phyloP scores from a whole-genome alignment of 2,888 invertebrate genomes.

The Phalera bucephala region DNA sequence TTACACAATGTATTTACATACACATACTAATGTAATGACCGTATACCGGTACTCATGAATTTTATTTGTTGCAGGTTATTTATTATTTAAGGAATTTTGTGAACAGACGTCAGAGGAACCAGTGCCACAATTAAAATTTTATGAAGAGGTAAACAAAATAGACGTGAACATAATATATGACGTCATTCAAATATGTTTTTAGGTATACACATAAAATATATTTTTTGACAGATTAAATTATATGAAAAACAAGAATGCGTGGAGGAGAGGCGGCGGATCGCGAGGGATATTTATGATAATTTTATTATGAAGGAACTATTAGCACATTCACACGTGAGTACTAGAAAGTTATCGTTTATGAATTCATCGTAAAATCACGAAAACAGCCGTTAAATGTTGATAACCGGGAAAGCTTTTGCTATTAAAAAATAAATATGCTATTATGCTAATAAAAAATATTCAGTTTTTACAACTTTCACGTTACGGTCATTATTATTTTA shows the following conservation, averaged over 20 bases:
- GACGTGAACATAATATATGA: constrained; percentile 2
- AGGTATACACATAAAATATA: constrained; percentile 8
- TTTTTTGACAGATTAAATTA: constrained; percentile 94
- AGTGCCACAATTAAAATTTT: constrained; percentile 98
- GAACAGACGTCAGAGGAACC: constrained; percentile 98
- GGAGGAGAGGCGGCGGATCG: constrained; percentile 97
- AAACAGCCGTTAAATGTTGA: too few species aligned
- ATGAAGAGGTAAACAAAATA: constrained; percentile 93
- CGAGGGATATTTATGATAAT: constrained; percentile 99
- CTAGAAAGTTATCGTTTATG: too few species aligned
- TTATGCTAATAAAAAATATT: too few species aligned
- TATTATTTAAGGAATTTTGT: constrained; percentile 99
- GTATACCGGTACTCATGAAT: constrained; percentile 13
- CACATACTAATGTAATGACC: not conserved
- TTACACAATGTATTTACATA: not conserved
- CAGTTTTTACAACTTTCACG: too few species aligned
- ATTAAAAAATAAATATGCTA: too few species aligned
- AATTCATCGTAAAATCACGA: too few species aligned
- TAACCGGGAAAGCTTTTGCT: too few species aligned
- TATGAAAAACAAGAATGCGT: constrained; percentile 99
- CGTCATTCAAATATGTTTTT: constrained; percentile 5
- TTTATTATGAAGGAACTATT: constrained; percentile 99
- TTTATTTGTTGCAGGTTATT: constrained; percentile 91
- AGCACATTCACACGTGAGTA: constrained; percentile 98
- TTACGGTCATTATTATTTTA: too few species aligned